phyloP scores from a whole-genome alignment of 1,140 invertebrate species.

The Prorops nasuta region DNA sequence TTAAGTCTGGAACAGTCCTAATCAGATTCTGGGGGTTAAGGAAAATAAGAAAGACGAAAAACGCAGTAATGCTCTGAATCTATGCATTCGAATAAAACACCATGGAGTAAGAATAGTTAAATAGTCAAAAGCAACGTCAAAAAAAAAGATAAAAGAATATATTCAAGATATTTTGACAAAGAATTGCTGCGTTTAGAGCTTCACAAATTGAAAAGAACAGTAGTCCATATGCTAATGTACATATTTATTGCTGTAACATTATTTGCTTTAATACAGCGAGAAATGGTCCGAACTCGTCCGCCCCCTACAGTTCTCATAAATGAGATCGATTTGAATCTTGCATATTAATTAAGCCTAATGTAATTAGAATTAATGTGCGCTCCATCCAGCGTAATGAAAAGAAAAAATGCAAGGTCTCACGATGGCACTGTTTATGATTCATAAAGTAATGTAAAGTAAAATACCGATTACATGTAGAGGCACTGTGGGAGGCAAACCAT shows the following conservation, averaged over 20 bases:
- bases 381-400: background rate
- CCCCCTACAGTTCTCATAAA: slow-evolving; percentile 33
- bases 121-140: too few species aligned
- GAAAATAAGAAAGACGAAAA: slow-evolving; percentile 39
- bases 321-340: background rate
- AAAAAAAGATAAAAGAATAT: too few species aligned
- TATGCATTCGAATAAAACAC: too few species aligned
- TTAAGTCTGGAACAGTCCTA: slow-evolving; percentile 56
- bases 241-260: slow-evolving; percentile 57
- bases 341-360: too few species aligned
- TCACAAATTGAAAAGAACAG: slow-evolving; percentile 42
- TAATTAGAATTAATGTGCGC: too few species aligned
- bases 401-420: too few species aligned
- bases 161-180: slow-evolving; percentile 13
- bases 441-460: too few species aligned
- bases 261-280: slow-evolving; percentile 50
- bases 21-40: slow-evolving; percentile 50
- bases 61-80: slow-evolving; percentile 44
- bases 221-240: slow-evolving; percentile 52
- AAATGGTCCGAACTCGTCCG: slow-evolving; percentile 17
- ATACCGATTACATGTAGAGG: slow-evolving; percentile 12
- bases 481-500: slow-evolving; percentile 24
- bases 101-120: background rate
- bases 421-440: too few species aligned
- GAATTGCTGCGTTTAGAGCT: slow-evolving; percentile 47